A percentile compares a stretch with the other conserved stretches of the same genome.
Evolutionary conservation across 2,113 vertebrate species (phyloP).

Genomic region (Pithys albifrons): DNA sequence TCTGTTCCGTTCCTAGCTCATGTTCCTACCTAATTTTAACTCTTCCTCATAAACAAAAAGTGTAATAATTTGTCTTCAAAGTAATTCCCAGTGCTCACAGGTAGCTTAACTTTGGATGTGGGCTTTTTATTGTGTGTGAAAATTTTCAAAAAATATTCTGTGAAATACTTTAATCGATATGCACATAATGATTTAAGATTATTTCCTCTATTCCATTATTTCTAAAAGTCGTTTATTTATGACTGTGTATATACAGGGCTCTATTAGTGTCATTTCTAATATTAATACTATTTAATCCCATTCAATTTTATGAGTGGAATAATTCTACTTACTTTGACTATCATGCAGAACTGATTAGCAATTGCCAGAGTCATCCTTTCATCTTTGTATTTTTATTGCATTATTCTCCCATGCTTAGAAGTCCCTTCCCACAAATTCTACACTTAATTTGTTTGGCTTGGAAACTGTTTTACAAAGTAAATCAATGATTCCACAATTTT

Average conservation of each 20-base stretch:
- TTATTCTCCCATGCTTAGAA: background rate
- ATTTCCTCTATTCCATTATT: background rate
- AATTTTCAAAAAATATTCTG: background rate
- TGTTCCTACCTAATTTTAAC: background rate
- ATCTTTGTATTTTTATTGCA: background rate
- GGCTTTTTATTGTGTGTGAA: fast-evolving
- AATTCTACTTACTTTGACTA: background rate
- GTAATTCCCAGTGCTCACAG: background rate
- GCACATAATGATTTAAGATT: background rate
- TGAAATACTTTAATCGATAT: background rate
- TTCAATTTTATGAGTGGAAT: background rate
- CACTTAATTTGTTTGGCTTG: background rate
- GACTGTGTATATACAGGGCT: background rate
- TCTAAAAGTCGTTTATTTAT: background rate
- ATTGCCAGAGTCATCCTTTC: background rate
- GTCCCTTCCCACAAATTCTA: fast-evolving
- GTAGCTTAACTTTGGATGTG: background rate
- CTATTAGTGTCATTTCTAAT: background rate
- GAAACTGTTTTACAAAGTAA: background rate
- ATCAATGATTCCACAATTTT: background rate
- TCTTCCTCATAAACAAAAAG: background rate
- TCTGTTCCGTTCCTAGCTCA: background rate
- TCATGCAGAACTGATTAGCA: background rate
- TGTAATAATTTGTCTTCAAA: background rate
- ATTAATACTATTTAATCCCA: background rate